Base-by-base conservation (phyloP, 2,797 vertebrate species). In the Pantherophis alleghaniensis region DNA sequence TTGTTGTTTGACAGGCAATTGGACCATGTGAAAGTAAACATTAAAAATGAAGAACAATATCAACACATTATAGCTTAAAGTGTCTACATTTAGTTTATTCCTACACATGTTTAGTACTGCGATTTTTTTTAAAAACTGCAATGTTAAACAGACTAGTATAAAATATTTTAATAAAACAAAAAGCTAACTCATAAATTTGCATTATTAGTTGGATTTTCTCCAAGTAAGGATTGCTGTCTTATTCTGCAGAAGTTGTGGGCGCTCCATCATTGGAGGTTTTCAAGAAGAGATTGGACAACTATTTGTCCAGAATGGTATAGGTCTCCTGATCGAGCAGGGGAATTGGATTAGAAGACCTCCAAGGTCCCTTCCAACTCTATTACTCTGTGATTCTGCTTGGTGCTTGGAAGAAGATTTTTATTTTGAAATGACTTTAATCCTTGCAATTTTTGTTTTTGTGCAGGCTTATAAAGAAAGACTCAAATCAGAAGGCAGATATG, bases 391-490 rank as follows among this genome's bases (percentile, higher is more conserved):
- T 74, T 74, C 4, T 24, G 20, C 59, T 90, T 20, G 14, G 16
- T 47, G 16, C 11, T 18, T 32, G 11, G 11, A 42, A 22, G 16
- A 26, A 22, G 56, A 63, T 28, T 95, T 92, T 90, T 93, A 3
- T 91, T 3, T 86, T 11, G 51, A 5, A 2, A 63, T 51, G 51
- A 14, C 26, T 86, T 89, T 51, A 26, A 18, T 69, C 53, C 2
- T 0, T 0, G 32, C 74, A 53, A 9, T 95, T 89, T 96, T 89
- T 96, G 60, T 96, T 95, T 95, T 90, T 96, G 92, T 97, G 92
- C 97, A 99, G 99, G 98, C 98, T 87, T 97, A 12, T 55, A 98
- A 95, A 94, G 98, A 99, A 96, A 98, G 95, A 95, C 94, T 95
- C 94, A 98, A 98, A 92, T 97, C 96, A 92, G 98, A 98, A 92